Evolutionary conservation across 2,113 vertebrate genomes (phyloP).

Genomic region (Erythrolamprus reginae): DNA sequence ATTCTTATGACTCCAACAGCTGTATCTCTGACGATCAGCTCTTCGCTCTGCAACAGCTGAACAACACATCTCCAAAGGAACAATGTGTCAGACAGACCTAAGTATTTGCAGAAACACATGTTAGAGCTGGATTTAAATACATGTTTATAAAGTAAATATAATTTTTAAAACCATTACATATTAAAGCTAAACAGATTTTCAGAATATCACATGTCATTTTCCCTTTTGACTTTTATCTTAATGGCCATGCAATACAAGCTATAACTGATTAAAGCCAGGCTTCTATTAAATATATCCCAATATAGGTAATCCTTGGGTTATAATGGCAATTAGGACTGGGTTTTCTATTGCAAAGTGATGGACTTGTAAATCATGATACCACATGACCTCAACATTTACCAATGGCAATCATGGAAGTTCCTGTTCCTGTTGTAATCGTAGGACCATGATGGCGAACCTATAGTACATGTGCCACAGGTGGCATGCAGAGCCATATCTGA

Average conservation of each 20-base stretch:
- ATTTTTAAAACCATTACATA: neutral
- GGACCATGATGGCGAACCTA: too few species aligned
- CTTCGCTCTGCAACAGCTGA: conserved; percentile 88
- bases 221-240: neutral
- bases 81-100: conserved; percentile 79
- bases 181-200: neutral
- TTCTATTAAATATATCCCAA: neutral
- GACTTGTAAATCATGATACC: neutral
- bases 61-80: conserved; percentile 84
- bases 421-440: neutral
- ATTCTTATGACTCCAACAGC: conserved; percentile 76
- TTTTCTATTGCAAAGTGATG: neutral
- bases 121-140: neutral
- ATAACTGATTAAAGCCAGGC: neutral
- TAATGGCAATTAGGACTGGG: neutral
- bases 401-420: neutral
- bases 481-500: too few species aligned
- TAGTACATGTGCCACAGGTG: too few species aligned
- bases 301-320: neutral
- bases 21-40: conserved; percentile 77
- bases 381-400: neutral
- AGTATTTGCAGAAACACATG: conserved; percentile 15
- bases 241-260: conserved; percentile 12
- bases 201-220: neutral
- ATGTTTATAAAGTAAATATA: neutral